Base-by-base conservation (phyloP, 2,888 invertebrate species). In the Exephanes ischioxanthus region DNA sequence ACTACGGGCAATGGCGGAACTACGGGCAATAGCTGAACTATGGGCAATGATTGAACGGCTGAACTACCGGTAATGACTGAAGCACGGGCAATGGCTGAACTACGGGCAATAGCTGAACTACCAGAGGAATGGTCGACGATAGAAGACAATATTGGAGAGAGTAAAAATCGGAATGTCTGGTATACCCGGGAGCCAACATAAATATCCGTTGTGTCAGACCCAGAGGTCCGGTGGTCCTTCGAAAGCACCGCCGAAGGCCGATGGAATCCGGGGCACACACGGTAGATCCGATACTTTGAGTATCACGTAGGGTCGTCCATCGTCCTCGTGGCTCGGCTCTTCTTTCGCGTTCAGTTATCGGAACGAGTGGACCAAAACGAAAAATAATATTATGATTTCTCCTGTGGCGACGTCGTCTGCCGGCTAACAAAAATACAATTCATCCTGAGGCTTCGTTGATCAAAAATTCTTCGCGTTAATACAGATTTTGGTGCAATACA, bases 151-250 rank as follows among this genome's bases (percentile, higher is more conserved):
- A 63, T 63, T n/a, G 63, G 41, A 61, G 51, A 22, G 41, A 68
- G 48, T 67, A 80, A 51, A 55, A 58, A 41, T 61, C 67, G 61
- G 61, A 73, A 79, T 61, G 80, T 84, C 81, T 61, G 83, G 68
- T 41, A 51, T 45, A 72, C 58, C 67, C 63, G 73, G 41, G 58
- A 79, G 66, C 76, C 83, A 83, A 85, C 86, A 85, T 87, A 87
- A 87, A 87, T 86, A 86, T 80, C 80, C 78, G 67, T 83, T 72
- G 75, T 79, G 87, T 86, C 86, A 86, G 79, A 77, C 53, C 51
- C 87, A 87, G 84, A 81, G 66, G 58, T 68, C 45, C 45, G 4
- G 9, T 19, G 78, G 82, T 83, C 58, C 79, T 79, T 80, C 45
- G 78, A 55, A 79, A 80, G 78, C 67, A 80, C 72, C 53, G 45